phyloP scores from a whole-genome alignment of 2,888 invertebrate species.

The Dryobota labecula region DNA sequence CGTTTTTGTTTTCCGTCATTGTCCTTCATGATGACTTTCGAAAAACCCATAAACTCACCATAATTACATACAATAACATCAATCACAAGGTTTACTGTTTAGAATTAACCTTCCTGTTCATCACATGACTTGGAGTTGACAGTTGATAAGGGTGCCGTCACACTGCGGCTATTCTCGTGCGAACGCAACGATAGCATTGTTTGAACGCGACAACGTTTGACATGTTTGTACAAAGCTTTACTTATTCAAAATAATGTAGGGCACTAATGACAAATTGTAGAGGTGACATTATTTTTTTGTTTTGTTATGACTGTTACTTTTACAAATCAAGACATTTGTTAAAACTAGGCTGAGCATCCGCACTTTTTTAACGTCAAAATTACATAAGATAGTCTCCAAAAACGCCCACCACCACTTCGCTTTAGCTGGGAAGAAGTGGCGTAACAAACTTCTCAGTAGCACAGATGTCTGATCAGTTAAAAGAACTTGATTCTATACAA shows the following conservation, averaged over 20 bases:
- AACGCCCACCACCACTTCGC: too few species aligned
- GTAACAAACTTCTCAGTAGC: neutral
- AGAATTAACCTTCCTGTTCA: slow-evolving; percentile 21
- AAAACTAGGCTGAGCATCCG: too few species aligned
- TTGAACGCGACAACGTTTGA: slow-evolving; percentile 58
- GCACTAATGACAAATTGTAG: slow-evolving; percentile 44
- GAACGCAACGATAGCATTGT: slow-evolving; percentile 60
- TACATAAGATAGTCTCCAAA: too few species aligned
- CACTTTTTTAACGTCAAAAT: too few species aligned
- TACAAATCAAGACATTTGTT: neutral
- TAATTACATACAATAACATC: slow-evolving; percentile 22
- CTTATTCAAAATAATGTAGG: slow-evolving; percentile 57
- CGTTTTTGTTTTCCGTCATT: neutral
- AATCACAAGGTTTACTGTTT: slow-evolving; percentile 30
- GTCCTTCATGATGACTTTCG: neutral
- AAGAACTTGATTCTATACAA: too few species aligned
- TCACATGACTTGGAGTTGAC: slow-evolving; percentile 55
- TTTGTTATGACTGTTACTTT: neutral
- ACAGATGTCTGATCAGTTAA: neutral
- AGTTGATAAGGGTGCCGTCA: slow-evolving; percentile 69
- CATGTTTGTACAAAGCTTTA: slow-evolving; percentile 65
- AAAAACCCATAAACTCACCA: neutral
- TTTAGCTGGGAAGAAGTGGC: neutral
- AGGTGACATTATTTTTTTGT: slow-evolving; percentile 10
- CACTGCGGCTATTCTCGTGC: slow-evolving; percentile 63